Percentiles rank a stretch among this genome's conserved stretches.
Evolutionary conservation across 2,113 vertebrate genomes (phyloP).

Genomic region (Psilopsiagon aurifrons): DNA sequence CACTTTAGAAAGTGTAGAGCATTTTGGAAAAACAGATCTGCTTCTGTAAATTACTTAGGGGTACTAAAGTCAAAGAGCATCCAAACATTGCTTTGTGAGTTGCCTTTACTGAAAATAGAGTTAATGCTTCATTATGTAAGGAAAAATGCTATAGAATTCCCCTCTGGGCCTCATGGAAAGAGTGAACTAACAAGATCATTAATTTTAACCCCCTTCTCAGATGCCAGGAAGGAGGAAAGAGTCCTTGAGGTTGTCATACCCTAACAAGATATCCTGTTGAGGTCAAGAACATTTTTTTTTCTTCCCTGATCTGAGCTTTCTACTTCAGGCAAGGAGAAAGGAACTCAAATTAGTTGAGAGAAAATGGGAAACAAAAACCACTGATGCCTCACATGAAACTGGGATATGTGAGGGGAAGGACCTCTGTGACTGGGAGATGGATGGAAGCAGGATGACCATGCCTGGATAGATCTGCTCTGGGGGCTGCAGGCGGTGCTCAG

Average conservation of each 20-base stretch:
- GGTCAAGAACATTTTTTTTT: neutral
- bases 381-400: neutral
- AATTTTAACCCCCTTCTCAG: neutral
- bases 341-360: neutral
- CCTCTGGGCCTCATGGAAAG: neutral
- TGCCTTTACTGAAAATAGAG: neutral
- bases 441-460: fast-evolving
- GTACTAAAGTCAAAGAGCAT: neutral
- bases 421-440: neutral
- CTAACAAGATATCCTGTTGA: neutral
- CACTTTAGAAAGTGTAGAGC: neutral
- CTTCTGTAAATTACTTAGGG: neutral
- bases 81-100: neutral
- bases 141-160: neutral
- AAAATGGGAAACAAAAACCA: conserved; percentile 1
- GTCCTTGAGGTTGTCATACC: neutral
- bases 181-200: neutral
- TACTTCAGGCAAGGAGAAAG: neutral
- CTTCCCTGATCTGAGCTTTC: neutral
- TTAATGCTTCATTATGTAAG: neutral
- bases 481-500: neutral
- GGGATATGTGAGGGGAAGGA: neutral
- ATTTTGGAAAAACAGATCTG: neutral
- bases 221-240: neutral
- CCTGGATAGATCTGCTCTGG: fast-evolving